Evolutionary conservation across 2,888 invertebrate genomes (phyloP), one percentile per base, ranked within the genome.

Genomic region (Pandemis heparana): DNA sequence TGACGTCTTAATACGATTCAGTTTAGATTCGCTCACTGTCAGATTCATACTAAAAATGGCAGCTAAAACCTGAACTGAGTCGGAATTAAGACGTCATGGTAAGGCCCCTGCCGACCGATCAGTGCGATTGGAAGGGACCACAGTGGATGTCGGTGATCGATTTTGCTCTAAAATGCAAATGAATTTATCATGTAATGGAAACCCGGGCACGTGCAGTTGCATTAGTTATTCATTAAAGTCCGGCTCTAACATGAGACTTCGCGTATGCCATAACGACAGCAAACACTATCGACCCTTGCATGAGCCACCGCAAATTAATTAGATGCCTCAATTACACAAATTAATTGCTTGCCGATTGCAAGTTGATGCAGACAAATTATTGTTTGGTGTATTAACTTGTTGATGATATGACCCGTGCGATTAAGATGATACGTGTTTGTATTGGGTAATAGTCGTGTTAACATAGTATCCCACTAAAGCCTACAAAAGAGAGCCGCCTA

Each of bases 151-250:
- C 72, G 77, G 69, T 76, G 70, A 76, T 78, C 79, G 79, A 82
- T 83, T 81, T 82, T 76, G 81, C 79, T 80, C 80, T 81, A 81
- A 85, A 85, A 87, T 88, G 85, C 85, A 85, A 87, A 88, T 86
- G 83, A 82, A 84, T 85, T 80, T 84, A 84, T 83, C 82, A 80
- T 83, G 84, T 85, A 84, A 85, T 85, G 84, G 81, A 83, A 85
- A 81, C 79, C 82, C 71, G 74, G 74, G 77, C 83, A 84, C 85
- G 84, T 83, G 77, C 80, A 71, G 75, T 75, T 78, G 79, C 84
- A 87, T 89, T 87, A 86, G 82, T 81, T 87, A 88, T 87, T 88
- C 88, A 89, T 88, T 85, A 85, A 78, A 86, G 80, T 72, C 80
- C 76, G 80, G 71, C 77, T 79, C 78, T 78, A 82, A 84, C 81